phyloP scores from a whole-genome alignment of 2,113 vertebrate species.

The pig (Sus scrofa) region T2T-Sscrofa CM000820.6:139001501-139002000 shows the following conservation, averaged over 20 bases:
- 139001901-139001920: neutral
- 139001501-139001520: neutral
- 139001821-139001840: too few relatives aligned
- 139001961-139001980: neutral
- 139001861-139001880: neutral
- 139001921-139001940: neutral
- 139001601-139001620: neutral
- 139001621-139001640: neutral
- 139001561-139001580: neutral
- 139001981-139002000: neutral
- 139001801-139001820: neutral
- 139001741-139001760: neutral
- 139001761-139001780: neutral
- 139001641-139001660: neutral
- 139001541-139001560: neutral
- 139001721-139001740: neutral
- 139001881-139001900: neutral
- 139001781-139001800: neutral
- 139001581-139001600: neutral
- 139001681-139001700: neutral
- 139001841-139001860: rapidly evolving
- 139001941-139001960: neutral
- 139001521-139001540: neutral
- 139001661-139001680: neutral
- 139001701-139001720: neutral